A percentile compares a stretch with the other conserved stretches of the same genome.
Evolutionary conservation across 2,797 vertebrate genomes (phyloP).

Genomic region (Neopelma chrysocephalum): DNA sequence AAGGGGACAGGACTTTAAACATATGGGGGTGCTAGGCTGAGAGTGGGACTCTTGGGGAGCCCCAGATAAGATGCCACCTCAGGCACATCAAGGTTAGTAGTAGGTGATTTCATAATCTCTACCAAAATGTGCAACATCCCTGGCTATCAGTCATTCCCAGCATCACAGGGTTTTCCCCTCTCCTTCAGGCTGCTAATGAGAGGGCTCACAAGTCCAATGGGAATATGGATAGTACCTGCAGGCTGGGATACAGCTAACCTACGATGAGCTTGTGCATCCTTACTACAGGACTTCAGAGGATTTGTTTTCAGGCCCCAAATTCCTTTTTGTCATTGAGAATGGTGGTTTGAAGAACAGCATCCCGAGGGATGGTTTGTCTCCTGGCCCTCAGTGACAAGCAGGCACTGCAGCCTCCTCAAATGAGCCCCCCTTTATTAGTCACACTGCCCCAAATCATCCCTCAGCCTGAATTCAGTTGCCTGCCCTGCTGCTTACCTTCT

Average conservation of each 20-base stretch:
- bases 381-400: rapidly evolving
- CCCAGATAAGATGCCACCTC: background rate
- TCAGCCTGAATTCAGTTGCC: background rate
- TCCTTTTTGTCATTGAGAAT: background rate
- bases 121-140: background rate
- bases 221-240: background rate
- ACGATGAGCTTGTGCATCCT: background rate
- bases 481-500: background rate
- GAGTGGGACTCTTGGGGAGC: background rate
- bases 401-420: background rate
- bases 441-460: background rate
- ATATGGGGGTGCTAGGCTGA: background rate
- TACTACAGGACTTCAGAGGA: background rate
- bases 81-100: background rate
- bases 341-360: background rate
- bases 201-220: rapidly evolving
- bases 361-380: background rate
- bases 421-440: background rate
- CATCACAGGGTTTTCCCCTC: background rate
- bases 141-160: background rate
- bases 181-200: background rate
- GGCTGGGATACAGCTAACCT: background rate
- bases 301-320: background rate
- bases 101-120: background rate
- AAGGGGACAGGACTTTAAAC: background rate